Evolutionary conservation across 2,888 invertebrate species (phyloP).

Genomic region (Mallateleia sp.): DNA sequence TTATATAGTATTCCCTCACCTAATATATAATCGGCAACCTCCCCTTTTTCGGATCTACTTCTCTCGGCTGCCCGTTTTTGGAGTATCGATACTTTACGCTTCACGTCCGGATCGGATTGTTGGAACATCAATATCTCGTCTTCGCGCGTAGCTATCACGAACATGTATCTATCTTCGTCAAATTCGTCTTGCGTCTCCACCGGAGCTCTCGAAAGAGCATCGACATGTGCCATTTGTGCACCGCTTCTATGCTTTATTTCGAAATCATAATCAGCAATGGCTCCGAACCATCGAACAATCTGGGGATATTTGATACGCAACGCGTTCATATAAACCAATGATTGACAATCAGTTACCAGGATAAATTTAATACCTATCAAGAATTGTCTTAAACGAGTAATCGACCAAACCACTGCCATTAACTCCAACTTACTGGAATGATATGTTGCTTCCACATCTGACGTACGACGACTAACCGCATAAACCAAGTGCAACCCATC

Average conservation of each 20-base stretch:
- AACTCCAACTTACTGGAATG: conserved; percentile 63
- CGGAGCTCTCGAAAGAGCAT: conserved; percentile 37
- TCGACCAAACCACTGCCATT: conserved; percentile 61
- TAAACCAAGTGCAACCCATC: conserved; percentile 27
- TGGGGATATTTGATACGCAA: conserved; percentile 36
- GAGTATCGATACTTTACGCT: no score
- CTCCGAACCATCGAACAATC: conserved; percentile 24
- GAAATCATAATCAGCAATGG: conserved; percentile 17
- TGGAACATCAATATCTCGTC: conserved; percentile 15
- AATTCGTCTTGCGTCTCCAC: background rate
- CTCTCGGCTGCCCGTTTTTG: no score
- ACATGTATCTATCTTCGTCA: background rate
- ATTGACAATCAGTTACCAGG: conserved; percentile 62
- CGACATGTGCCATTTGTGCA: conserved; percentile 27
- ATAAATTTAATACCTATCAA: conserved; percentile 47
- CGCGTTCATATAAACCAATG: conserved; percentile 38
- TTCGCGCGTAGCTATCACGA: background rate
- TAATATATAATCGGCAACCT: background rate
- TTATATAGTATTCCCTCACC: background rate
- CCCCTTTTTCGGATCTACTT: no score
- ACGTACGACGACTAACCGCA: conserved; percentile 46
- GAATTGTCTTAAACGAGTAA: conserved; percentile 44
- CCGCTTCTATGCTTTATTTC: conserved; percentile 27
- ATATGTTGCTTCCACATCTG: conserved; percentile 38
- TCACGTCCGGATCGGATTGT: background rate